phyloP scores from a whole-genome alignment of 2,888 invertebrate species.

The Bellardia bayeri region DNA sequence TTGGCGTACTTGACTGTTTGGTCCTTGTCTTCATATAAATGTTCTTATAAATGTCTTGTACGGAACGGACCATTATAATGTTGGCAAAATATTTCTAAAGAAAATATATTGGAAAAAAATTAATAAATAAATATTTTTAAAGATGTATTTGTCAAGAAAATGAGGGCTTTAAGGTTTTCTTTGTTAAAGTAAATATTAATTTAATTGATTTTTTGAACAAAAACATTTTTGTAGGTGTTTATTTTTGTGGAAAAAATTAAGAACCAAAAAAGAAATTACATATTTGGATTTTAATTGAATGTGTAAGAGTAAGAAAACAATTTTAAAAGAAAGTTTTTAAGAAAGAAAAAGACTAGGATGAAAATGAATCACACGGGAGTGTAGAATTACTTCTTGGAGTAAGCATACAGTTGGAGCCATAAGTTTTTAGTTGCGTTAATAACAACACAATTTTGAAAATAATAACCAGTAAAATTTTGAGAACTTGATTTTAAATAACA shows the following conservation, averaged over 20 bases:
- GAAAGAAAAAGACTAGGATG: too few species aligned
- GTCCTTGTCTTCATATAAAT: constrained; percentile 12
- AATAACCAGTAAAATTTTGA: too few species aligned
- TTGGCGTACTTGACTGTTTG: constrained; percentile 30
- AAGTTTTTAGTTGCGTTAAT: too few species aligned
- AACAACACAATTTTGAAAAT: too few species aligned
- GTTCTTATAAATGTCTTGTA: constrained; percentile 59
- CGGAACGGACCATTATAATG: constrained; percentile 66
- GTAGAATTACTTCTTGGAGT: too few species aligned
- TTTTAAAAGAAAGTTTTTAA: neutral
- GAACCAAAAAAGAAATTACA: neutral
- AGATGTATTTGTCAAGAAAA: constrained; percentile 62
- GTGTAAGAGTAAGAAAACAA: neutral
- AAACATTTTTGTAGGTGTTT: constrained; percentile 52
- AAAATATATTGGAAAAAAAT: constrained; percentile 45
- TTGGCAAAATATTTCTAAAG: constrained; percentile 70
- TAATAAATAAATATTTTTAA: constrained; percentile 29
- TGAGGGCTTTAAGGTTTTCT: constrained; percentile 57
- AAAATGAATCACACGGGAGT: too few species aligned
- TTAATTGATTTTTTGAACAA: constrained; percentile 63
- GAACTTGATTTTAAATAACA: too few species aligned
- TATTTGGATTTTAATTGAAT: neutral
- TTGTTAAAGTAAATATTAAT: constrained; percentile 58
- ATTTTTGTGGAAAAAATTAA: neutral
- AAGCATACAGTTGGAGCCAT: too few species aligned